These are phyloP conservation scores for Tragulus kanchil DNA, from an alignment of 2,113 vertebrate species.

Conservation along the genomic window DNA sequence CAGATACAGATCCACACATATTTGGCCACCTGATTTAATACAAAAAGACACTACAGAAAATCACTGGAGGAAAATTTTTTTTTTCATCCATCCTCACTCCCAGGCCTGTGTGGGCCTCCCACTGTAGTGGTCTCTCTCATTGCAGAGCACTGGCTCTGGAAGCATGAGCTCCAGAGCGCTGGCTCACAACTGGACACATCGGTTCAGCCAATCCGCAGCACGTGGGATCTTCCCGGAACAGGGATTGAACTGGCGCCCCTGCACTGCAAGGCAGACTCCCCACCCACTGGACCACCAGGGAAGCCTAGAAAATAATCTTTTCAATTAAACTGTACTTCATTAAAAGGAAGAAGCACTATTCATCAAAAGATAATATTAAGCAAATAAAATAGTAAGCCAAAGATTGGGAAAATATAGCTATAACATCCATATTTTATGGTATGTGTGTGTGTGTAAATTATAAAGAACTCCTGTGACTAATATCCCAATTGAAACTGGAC, in stretches of 20 bases:
- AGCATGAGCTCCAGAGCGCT: no score
- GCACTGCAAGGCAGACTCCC: no score
- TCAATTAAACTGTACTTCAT: background rate
- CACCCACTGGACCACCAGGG: no score
- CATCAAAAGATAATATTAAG: background rate
- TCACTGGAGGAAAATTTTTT: background rate
- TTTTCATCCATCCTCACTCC: no score
- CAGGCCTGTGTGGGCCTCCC: no score
- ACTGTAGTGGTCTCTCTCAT: no score
- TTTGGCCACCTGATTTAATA: background rate
- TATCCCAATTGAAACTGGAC: background rate
- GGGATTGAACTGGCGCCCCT: no score
- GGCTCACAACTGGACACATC: no score
- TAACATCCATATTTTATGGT: background rate
- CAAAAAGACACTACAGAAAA: background rate
- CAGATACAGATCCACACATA: background rate
- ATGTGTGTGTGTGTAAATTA: background rate
- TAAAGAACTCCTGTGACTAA: background rate
- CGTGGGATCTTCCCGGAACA: no score
- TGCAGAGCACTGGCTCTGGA: no score
- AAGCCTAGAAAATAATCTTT: background rate
- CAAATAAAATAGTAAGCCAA: background rate
- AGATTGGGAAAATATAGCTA: background rate
- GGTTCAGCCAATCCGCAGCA: no score
- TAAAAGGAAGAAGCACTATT: conserved; percentile 29